These are phyloP conservation scores for Microctenopoma lineatum DNA, from an alignment of 2,797 vertebrate genomes.

Conservation along the genomic window DNA sequence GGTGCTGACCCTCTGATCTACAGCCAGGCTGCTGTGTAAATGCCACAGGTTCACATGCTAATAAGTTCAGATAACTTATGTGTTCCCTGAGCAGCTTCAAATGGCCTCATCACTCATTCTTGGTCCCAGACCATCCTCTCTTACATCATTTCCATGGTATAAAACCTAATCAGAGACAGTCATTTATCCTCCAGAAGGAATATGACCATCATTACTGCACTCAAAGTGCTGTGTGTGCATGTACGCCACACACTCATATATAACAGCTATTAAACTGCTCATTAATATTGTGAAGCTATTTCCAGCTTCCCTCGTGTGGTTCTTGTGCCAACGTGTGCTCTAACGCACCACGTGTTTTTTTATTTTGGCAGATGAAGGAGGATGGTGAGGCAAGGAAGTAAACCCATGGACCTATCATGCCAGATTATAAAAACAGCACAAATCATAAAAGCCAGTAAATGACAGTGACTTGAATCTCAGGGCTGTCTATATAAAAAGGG, in stretches of 20 bases:
- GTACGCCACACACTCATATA: conserved; percentile 55
- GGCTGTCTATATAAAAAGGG: too few relatives aligned
- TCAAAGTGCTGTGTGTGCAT: conserved; percentile 73
- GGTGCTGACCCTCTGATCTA: conserved; percentile 14
- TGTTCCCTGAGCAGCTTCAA: conserved; percentile 56
- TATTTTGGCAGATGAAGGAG: conserved; percentile 18
- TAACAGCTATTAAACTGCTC: conserved; percentile 68
- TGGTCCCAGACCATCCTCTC: conserved; percentile 48
- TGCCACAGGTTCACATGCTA: conserved; percentile 60
- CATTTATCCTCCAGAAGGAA: conserved; percentile 62
- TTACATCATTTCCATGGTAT: conserved; percentile 57
- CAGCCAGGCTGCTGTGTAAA: conserved; percentile 49
- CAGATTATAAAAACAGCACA: conserved; percentile 12
- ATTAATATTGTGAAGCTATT: conserved; percentile 66
- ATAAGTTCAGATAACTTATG: conserved; percentile 70
- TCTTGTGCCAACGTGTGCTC: conserved; percentile 16
- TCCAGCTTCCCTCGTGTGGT: conserved; percentile 28
- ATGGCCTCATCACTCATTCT: conserved; percentile 65
- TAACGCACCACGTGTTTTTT: conserved; percentile 23
- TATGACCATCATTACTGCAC: conserved; percentile 55
- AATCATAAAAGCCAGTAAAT: neutral
- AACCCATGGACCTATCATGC: conserved; percentile 6
- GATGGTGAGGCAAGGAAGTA: conserved; percentile 14
- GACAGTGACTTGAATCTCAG: neutral
- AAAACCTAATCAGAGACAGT: conserved; percentile 60